Conservation (phyloP, 2,113 vertebrate genomes). For the Salvelinus namaycush region DNA sequence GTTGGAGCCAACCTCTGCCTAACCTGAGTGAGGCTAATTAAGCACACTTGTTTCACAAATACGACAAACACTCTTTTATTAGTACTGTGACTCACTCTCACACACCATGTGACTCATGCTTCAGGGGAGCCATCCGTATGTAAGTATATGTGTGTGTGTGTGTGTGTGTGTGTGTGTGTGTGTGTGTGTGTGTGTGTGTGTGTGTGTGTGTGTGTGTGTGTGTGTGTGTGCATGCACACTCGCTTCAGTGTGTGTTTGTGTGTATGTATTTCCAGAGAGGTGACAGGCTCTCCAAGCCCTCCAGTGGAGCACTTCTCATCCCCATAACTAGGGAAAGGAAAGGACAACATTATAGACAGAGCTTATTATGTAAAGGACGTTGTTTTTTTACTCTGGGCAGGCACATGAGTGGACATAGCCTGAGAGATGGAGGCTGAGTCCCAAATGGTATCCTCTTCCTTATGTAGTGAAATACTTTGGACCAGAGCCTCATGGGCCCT, state of each 20-base stretch:
- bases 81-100: background rate
- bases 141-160: background rate
- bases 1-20: background rate
- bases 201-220: too few species aligned
- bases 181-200: background rate
- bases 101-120: background rate
- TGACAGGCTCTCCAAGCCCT: background rate
- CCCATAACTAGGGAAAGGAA: background rate
- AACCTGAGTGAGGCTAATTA: background rate
- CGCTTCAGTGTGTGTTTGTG: background rate
- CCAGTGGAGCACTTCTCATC: background rate
- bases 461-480: too few species aligned
- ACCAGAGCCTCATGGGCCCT: background rate
- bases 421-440: background rate
- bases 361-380: constrained; percentile 4
- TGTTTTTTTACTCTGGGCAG: background rate
- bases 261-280: background rate
- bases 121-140: background rate
- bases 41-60: constrained; percentile 6
- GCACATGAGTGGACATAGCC: background rate
- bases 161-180: background rate
- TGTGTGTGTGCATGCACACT: background rate
- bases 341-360: background rate
- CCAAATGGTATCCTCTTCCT: too few species aligned
- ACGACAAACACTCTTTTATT: background rate